These are phyloP conservation scores for Ailuropoda melanoleuca DNA, from an alignment of 2,113 vertebrate species.

Conservation along the genomic window DNA sequence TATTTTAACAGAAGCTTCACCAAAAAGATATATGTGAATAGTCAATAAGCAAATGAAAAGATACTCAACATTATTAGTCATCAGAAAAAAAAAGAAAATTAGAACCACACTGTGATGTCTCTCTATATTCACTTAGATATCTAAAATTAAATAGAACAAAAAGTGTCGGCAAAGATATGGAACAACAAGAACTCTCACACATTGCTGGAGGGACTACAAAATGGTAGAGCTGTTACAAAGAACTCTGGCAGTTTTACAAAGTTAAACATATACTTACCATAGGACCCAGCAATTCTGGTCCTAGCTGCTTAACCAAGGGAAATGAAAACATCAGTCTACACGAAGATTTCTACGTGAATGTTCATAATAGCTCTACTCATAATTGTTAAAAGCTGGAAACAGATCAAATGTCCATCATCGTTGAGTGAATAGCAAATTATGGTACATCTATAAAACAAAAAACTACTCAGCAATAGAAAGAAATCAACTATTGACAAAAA, in stretches of 20 bases:
- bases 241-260: neutral
- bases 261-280: neutral
- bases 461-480: neutral
- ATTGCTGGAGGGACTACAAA: neutral
- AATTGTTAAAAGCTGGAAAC: neutral
- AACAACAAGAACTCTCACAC: neutral
- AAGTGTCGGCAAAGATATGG: neutral
- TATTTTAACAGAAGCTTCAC: neutral
- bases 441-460: neutral
- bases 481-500: neutral
- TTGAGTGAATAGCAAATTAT: neutral
- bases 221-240: neutral
- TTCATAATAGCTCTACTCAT: neutral
- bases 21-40: neutral
- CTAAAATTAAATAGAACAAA: neutral
- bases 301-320: neutral
- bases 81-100: neutral
- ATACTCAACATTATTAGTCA: neutral
- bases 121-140: neutral
- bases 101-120: neutral
- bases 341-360: neutral
- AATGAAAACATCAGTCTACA: neutral
- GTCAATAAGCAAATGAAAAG: neutral
- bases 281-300: neutral
- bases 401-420: neutral